phyloP scores from a whole-genome alignment of 2,113 vertebrate genomes.

The Numenius arquata region DNA sequence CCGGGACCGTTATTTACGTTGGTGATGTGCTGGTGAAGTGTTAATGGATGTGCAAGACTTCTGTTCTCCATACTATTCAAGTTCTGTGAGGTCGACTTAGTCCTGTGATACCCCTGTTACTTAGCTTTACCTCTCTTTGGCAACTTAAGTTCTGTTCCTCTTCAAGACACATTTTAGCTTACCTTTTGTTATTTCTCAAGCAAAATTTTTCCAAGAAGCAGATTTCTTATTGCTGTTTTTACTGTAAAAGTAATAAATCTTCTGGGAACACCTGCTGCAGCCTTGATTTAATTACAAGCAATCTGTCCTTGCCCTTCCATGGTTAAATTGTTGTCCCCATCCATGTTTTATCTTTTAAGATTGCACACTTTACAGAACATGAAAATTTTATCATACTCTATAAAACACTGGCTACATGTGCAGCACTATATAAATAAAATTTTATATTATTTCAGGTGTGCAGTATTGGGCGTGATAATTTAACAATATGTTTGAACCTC shows the following conservation, averaged over 20 bases:
- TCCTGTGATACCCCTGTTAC: not conserved
- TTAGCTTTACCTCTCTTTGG: not conserved
- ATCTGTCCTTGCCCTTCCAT: not conserved
- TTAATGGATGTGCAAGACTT: not conserved
- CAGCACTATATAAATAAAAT: not conserved
- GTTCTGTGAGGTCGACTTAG: not conserved
- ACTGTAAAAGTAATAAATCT: not conserved
- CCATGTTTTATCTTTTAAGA: not conserved
- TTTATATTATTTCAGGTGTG: not conserved
- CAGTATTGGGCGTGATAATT: not conserved
- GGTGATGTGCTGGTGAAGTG: not conserved
- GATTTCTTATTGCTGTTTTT: not conserved
- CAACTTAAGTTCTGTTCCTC: not conserved
- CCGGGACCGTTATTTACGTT: fast-evolving
- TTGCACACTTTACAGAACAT: not conserved
- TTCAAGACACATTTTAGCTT: not conserved
- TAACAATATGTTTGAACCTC: not conserved
- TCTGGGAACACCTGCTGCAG: not conserved
- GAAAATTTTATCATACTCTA: not conserved
- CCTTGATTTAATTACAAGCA: not conserved
- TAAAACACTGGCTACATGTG: not conserved
- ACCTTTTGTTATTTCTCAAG: not conserved
- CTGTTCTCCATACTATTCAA: not conserved
- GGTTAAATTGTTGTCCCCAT: not conserved
- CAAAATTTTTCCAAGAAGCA: not conserved